Conservation (phyloP, 2,797 vertebrate species). For the Amblyraja radiata region DNA sequence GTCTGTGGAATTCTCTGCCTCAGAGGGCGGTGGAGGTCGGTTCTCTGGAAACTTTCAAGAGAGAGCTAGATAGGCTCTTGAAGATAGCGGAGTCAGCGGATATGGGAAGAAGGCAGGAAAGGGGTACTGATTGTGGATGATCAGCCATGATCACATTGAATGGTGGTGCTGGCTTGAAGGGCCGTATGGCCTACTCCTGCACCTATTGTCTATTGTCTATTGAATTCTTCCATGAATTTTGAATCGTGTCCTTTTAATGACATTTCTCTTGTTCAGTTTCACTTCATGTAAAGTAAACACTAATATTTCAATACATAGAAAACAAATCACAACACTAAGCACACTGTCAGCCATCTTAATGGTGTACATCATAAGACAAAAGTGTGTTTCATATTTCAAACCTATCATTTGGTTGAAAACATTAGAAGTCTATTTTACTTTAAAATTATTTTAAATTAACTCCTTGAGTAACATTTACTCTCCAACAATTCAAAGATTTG, state of each 20-base stretch:
- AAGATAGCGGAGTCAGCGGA: no score
- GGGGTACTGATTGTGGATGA: no score
- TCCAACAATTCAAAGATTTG: not conserved
- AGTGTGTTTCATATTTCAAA: not conserved
- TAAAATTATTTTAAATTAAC: not conserved
- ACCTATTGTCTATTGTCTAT: not conserved
- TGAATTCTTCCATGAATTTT: not conserved
- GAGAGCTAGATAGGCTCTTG: no score
- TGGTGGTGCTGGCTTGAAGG: no score
- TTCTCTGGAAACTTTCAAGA: no score
- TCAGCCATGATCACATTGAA: no score
- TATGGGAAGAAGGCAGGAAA: no score
- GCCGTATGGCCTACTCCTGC: no score
- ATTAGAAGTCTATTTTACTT: slow-evolving; percentile 6
- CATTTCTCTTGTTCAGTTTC: not conserved
- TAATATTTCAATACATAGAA: not conserved
- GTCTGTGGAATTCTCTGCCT: no score
- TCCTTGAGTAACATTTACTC: not conserved
- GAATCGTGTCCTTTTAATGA: not conserved
- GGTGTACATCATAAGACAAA: not conserved
- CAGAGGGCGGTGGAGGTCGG: no score
- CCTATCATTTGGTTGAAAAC: not conserved
- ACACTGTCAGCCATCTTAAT: not conserved
- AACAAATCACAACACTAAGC: not conserved
- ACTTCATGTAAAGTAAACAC: not conserved